Evolutionary conservation across 2,888 invertebrate species (phyloP), one percentile per base, ranked within the genome.

Genomic region (Sialis fuliginosa): DNA sequence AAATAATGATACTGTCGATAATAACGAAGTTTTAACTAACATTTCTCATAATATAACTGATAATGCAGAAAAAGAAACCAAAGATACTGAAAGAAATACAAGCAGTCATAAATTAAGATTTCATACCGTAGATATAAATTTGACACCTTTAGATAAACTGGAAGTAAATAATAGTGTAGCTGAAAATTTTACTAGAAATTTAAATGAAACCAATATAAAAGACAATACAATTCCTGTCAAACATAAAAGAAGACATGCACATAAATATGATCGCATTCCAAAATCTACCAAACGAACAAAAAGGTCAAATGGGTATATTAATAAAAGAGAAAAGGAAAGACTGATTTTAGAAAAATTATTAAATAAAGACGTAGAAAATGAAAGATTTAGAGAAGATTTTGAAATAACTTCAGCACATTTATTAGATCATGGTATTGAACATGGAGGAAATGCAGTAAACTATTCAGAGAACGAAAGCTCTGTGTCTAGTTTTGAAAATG

Each of bases 401-500:
- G 68, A 70, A 54, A 32, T 46, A n/a, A 39, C 35, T 30, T 41
- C 40, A 13, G 47, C 33, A 5, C 32, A 33, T 35, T 64, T 80
- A 47, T 69, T 84, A 46, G 85, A 86, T 64, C 74, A 79, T 33
- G 82, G 81, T 44, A 78, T 84, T 8, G 75, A 76, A 53, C 86
- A 86, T 58, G 86, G 86, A 4, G 86, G 86, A 5, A 85, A 83
- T 63, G 73, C 74, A 8, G 58, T 59, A 48, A 81, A 83, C 56
- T 66, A 65, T 45, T 71, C 75, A 1, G 61, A 67, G 37, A 53
- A 54, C 12, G 79, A 80, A 47, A 76, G 74, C 47, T 81, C 82
- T 6, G 74, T 80, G n/a, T 87, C 87, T 0, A 87, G 87, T 62
- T 88, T 88, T 62, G 88, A 88, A 65, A 81, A 76, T 47, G 79